A percentile compares a stretch with the other conserved stretches of the same genome.
Evolutionary conservation across 2,888 invertebrate species (phyloP).

Genomic region (Diadromus collaris): DNA sequence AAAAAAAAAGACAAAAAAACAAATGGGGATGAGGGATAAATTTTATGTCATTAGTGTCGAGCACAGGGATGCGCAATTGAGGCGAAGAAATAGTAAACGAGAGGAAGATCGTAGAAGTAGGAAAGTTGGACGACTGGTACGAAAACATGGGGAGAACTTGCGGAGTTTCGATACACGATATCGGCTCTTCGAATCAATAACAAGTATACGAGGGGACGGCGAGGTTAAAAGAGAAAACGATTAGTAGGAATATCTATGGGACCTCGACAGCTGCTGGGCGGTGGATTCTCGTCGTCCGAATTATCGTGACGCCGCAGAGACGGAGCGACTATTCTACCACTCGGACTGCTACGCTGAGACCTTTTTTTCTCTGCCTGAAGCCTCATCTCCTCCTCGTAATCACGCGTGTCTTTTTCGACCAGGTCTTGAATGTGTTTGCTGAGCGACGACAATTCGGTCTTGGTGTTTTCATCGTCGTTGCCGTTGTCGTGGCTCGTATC

Average conservation of each 20-base stretch:
- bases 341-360: conserved; percentile 56
- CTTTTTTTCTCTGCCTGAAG: conserved; percentile 70
- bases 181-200: conserved; percentile 1
- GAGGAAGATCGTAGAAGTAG: conserved; percentile 1
- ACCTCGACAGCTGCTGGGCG: conserved; percentile 82
- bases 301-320: conserved; percentile 72
- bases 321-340: conserved; percentile 39
- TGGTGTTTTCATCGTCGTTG: conserved; percentile 70
- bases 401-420: conserved; percentile 71
- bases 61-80: neutral
- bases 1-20: no score
- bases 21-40: conserved; percentile 20
- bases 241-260: conserved; percentile 74
- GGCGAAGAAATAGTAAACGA: conserved; percentile 8
- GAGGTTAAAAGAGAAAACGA: conserved; percentile 70
- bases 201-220: neutral
- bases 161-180: conserved; percentile 15
- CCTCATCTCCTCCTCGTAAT: conserved; percentile 71
- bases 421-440: conserved; percentile 73
- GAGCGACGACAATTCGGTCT: conserved; percentile 70
- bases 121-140: neutral
- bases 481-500: conserved; percentile 63
- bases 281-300: conserved; percentile 81
- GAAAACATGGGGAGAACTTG: conserved; percentile 28
- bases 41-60: conserved; percentile 7